phyloP scores from a whole-genome alignment of 2,888 invertebrate species.

The Bimastos eiseni region DNA sequence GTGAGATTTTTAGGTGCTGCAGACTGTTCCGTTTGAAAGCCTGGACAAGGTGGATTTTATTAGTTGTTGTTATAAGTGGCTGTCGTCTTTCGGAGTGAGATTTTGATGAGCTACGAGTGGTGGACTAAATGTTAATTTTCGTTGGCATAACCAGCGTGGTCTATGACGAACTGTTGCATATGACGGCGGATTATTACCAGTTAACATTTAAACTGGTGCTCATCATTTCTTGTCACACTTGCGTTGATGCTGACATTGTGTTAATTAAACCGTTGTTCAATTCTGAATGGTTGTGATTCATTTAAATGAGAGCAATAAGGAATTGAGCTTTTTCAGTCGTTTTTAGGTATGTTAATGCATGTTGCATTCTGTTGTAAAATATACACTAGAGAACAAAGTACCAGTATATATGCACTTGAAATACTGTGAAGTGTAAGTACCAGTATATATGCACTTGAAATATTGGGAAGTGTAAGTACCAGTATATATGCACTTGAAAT shows the following conservation, averaged over 20 bases:
- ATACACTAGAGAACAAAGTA: too few species aligned
- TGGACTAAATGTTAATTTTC: not conserved
- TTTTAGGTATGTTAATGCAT: too few species aligned
- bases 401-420: too few species aligned
- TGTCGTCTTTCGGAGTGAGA: not conserved
- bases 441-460: too few species aligned
- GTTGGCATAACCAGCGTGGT: not conserved
- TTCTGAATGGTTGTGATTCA: not conserved
- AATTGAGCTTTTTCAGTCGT: not conserved
- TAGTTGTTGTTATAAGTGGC: not conserved
- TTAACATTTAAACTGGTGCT: not conserved
- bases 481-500: too few species aligned
- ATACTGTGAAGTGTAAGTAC: too few species aligned
- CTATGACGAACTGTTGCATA: not conserved
- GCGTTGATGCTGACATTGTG: not conserved
- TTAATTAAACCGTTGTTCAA: constrained; percentile 4
- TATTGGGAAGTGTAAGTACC: too few species aligned
- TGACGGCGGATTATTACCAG: not conserved
- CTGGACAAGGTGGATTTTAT: not conserved
- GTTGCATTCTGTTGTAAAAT: too few species aligned
- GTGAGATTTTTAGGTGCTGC: not conserved
- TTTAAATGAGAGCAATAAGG: not conserved
- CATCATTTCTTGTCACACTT: not conserved
- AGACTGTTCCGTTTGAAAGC: not conserved
- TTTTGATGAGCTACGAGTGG: not conserved